A percentile compares a stretch with the other conserved stretches of the same genome.
Evolutionary conservation across 2,888 invertebrate genomes (phyloP).

Genomic region (Trichopoda pennipes): DNA sequence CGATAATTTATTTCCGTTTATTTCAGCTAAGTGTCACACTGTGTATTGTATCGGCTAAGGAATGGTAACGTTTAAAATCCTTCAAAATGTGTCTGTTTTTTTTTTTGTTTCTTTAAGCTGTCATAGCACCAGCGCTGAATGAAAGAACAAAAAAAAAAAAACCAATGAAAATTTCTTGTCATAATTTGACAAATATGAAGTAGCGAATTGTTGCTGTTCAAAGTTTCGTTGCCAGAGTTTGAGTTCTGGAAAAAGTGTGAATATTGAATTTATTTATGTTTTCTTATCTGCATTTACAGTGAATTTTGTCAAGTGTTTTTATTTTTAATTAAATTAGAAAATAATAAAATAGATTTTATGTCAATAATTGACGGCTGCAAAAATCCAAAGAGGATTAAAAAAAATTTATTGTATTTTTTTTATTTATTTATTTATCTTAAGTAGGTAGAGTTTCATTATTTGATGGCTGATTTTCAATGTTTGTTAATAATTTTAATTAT

Average conservation of each 20-base stretch:
- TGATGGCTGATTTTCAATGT: constrained; percentile 21
- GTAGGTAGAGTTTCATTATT: constrained; percentile 7
- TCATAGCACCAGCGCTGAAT: constrained; percentile 75
- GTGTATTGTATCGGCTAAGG: constrained; percentile 10
- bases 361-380: constrained; percentile 46
- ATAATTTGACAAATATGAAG: constrained; percentile 75
- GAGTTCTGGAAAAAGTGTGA: constrained; percentile 17
- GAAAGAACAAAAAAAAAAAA: constrained; percentile 74
- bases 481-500: not conserved
- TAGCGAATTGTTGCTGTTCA: constrained; percentile 57
- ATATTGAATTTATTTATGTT: constrained; percentile 46
- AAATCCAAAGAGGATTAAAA: constrained; percentile 64
- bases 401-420: not conserved
- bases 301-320: constrained; percentile 57
- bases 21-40: not conserved
- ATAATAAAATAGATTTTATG: constrained; percentile 41
- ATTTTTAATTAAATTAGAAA: constrained; percentile 61
- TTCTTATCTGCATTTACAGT: constrained; percentile 47
- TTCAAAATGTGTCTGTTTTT: constrained; percentile 57
- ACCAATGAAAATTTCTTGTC: constrained; percentile 75
- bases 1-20: not conserved
- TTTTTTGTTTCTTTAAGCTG: constrained; percentile 73
- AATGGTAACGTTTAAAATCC: constrained; percentile 8
- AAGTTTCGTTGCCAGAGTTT: constrained; percentile 3
- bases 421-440: not conserved